Evolutionary conservation across 1,140 invertebrate genomes (phyloP).

Genomic region (Magallana angulata): DNA sequence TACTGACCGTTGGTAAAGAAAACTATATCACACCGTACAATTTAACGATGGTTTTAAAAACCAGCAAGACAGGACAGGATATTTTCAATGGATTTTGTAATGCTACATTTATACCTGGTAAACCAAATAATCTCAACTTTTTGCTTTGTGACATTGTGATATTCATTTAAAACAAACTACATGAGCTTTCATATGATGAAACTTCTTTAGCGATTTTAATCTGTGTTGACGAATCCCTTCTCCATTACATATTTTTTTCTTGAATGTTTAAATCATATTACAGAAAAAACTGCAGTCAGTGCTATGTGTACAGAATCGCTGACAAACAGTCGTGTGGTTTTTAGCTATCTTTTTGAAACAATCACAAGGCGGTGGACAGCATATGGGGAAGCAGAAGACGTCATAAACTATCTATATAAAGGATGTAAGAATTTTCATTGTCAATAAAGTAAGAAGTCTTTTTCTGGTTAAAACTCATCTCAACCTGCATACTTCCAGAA

Average conservation of each 20-base stretch:
- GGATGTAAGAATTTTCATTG: not conserved
- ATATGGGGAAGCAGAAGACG: slow-evolving; percentile 6
- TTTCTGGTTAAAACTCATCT: too few relatives aligned
- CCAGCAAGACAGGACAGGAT: not conserved
- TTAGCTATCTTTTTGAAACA: not conserved
- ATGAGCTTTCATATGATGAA: too few relatives aligned
- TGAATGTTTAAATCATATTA: too few relatives aligned
- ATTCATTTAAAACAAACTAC: too few relatives aligned
- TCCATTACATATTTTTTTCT: too few relatives aligned
- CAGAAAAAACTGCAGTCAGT: not conserved
- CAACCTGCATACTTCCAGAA: too few relatives aligned
- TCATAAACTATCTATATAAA: slow-evolving; percentile 3
- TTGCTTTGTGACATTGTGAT: too few relatives aligned
- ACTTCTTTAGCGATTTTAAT: too few relatives aligned
- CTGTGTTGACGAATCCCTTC: too few relatives aligned
- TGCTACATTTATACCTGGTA: too few relatives aligned
- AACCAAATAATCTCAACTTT: too few relatives aligned
- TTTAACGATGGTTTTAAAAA: not conserved
- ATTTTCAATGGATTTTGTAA: too few relatives aligned
- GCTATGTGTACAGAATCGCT: not conserved
- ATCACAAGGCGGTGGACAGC: not conserved
- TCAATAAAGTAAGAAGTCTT: not conserved
- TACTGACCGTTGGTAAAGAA: not conserved
- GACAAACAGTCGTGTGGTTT: not conserved
- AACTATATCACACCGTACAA: not conserved